Evolutionary conservation across 2,888 invertebrate genomes (phyloP).

Genomic region (Pemphredon lugubris): DNA sequence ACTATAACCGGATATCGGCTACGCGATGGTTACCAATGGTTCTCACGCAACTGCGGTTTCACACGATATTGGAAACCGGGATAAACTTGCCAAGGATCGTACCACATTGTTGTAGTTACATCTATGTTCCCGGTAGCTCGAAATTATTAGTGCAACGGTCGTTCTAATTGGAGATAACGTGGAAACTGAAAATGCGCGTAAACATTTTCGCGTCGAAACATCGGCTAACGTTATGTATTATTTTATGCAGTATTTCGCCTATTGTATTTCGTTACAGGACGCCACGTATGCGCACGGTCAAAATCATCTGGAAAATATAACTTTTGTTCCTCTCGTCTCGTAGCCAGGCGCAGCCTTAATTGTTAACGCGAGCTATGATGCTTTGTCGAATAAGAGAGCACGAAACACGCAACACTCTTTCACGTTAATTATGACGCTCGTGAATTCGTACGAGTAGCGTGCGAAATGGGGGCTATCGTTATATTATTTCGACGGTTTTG

Average conservation of each 20-base stretch:
- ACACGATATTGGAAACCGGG: constrained; percentile 50
- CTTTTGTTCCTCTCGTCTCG: too few relatives aligned
- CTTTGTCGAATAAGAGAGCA: constrained; percentile 7
- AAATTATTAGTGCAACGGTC: neutral
- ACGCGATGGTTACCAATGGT: constrained; percentile 46
- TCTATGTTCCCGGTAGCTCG: too few relatives aligned
- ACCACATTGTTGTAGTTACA: neutral
- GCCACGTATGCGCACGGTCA: too few relatives aligned
- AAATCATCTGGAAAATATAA: too few relatives aligned
- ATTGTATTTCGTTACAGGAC: too few relatives aligned
- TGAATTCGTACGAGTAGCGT: neutral
- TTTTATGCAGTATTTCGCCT: too few relatives aligned
- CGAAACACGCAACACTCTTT: constrained; percentile 11
- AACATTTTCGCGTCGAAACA: too few relatives aligned
- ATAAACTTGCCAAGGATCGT: constrained; percentile 39
- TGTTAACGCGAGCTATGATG: constrained; percentile 42
- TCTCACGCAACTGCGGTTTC: constrained; percentile 58
- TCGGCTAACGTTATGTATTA: too few relatives aligned
- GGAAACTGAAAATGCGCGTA: too few relatives aligned
- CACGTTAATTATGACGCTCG: constrained; percentile 15
- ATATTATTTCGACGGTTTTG: neutral
- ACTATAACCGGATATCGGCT: constrained; percentile 54
- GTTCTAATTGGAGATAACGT: constrained; percentile 31
- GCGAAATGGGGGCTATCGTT: neutral
- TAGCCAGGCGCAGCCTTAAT: constrained; percentile 36